phyloP scores from a whole-genome alignment of 2,797 vertebrate genomes.

The Takifugu ocellatus region DNA sequence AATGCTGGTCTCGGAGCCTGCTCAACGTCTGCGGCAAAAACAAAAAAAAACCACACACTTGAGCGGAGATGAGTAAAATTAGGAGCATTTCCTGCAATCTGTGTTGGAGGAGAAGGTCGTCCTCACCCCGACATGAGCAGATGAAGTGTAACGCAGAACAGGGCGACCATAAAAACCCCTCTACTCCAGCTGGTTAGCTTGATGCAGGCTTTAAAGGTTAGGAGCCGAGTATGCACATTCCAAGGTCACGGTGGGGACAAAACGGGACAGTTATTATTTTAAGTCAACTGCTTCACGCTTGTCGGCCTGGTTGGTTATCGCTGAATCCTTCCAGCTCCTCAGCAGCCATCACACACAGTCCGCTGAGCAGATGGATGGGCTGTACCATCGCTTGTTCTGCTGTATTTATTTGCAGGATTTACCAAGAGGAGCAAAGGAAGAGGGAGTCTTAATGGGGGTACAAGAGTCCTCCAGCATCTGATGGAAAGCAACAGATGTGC shows the following conservation, averaged over 20 bases:
- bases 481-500: conserved; percentile 66
- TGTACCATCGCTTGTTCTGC: conserved; percentile 11
- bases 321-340: conserved; percentile 32
- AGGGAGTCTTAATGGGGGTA: conserved; percentile 29
- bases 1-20: conserved; percentile 56
- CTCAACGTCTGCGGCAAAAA: conserved; percentile 59
- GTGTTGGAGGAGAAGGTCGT: conserved; percentile 49
- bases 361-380: conserved; percentile 23
- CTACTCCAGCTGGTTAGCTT: conserved; percentile 39
- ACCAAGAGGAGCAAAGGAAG: conserved; percentile 7
- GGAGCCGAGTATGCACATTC: conserved; percentile 24
- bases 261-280: conserved; percentile 34
- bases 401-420: conserved; percentile 30
- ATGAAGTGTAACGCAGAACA: conserved; percentile 57
- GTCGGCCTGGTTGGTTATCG: conserved; percentile 30
- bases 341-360: conserved; percentile 27
- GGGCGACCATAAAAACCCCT: conserved; percentile 46
- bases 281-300: conserved; percentile 44
- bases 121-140: conserved; percentile 47
- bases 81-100: conserved; percentile 66
- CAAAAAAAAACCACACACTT: conserved; percentile 16
- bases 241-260: conserved; percentile 53
- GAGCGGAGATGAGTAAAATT: conserved; percentile 57
- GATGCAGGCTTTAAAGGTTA: conserved; percentile 41
- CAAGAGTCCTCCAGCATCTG: conserved; percentile 42